Evolutionary conservation across 2,797 vertebrate species (phyloP).

Genomic region (Staurois parvus): DNA sequence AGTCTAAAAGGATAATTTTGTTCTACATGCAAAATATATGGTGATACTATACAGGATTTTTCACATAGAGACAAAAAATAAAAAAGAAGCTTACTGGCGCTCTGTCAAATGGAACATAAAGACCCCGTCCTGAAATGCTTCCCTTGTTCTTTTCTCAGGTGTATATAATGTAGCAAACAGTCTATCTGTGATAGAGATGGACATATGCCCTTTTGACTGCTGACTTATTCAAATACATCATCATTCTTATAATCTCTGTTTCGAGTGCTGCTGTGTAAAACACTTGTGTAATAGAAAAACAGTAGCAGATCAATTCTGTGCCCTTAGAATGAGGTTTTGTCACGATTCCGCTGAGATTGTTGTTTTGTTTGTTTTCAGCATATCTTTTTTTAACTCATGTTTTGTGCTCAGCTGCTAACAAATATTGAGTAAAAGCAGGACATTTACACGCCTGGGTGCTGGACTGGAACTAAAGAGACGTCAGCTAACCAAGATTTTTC

Average conservation of each 20-base stretch:
- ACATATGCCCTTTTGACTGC: constrained; percentile 1
- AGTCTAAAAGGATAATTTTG: not conserved
- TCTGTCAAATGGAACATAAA: not conserved
- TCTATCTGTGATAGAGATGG: not conserved
- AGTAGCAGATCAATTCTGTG: constrained; percentile 8
- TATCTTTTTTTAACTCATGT: constrained; percentile 14
- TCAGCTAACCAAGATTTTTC: constrained; percentile 32
- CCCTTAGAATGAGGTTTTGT: constrained; percentile 21
- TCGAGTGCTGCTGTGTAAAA: constrained; percentile 7
- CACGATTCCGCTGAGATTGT: constrained; percentile 5
- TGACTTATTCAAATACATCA: constrained; percentile 17
- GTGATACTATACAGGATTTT: not conserved
- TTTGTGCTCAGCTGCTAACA: constrained; percentile 13
- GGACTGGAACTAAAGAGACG: constrained; percentile 24
- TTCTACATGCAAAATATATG: not conserved
- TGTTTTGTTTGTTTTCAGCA: not conserved
- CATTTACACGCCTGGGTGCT: constrained; percentile 13
- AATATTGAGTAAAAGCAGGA: constrained; percentile 7
- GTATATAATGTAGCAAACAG: not conserved
- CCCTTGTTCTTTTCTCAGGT: not conserved
- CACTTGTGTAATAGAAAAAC: constrained; percentile 32
- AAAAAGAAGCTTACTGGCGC: not conserved
- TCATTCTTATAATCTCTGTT: constrained; percentile 10
- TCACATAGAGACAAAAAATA: not conserved
- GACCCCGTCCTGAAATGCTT: too few species aligned